phyloP scores from a whole-genome alignment of 2,797 vertebrate species.

The Bufotes viridis region DNA sequence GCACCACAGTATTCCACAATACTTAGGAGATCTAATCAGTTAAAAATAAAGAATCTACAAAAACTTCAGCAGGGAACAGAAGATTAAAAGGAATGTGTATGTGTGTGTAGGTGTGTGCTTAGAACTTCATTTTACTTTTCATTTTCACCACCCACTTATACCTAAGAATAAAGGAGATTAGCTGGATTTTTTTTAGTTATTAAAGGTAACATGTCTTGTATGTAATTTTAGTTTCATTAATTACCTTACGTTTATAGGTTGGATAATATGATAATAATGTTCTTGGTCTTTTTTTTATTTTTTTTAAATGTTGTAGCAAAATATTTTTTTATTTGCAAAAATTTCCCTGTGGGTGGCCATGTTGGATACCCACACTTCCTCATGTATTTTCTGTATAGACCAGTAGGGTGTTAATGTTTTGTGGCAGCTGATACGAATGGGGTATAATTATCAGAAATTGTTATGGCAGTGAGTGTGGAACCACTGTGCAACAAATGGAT shows the following conservation, averaged over 20 bases:
- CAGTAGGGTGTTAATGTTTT: too few relatives aligned
- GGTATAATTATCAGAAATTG: too few relatives aligned
- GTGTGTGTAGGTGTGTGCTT: slow-evolving; percentile 52
- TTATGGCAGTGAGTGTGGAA: too few relatives aligned
- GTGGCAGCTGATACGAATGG: too few relatives aligned
- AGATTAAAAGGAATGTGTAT: slow-evolving; percentile 53
- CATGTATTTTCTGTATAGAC: too few relatives aligned
- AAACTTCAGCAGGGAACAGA: slow-evolving; percentile 44
- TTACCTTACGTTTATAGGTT: background rate
- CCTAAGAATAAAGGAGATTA: slow-evolving; percentile 36
- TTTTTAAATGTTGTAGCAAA: too few relatives aligned
- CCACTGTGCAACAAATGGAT: too few relatives aligned
- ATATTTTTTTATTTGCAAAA: too few relatives aligned
- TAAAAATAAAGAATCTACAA: slow-evolving; percentile 54
- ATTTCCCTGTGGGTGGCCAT: too few relatives aligned
- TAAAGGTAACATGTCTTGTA: background rate
- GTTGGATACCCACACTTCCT: too few relatives aligned
- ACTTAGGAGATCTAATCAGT: slow-evolving; percentile 54
- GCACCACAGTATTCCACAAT: slow-evolving; percentile 14
- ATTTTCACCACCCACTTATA: slow-evolving; percentile 51
- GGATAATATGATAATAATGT: background rate
- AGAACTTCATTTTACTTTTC: slow-evolving; percentile 53
- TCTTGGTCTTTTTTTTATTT: background rate
- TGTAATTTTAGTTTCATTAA: background rate
- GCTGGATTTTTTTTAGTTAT: slow-evolving; percentile 8